Evolutionary conservation across 2,113 vertebrate genomes (phyloP), one percentile per base, ranked within the genome.

Genomic region (Bos javanicus): DNA sequence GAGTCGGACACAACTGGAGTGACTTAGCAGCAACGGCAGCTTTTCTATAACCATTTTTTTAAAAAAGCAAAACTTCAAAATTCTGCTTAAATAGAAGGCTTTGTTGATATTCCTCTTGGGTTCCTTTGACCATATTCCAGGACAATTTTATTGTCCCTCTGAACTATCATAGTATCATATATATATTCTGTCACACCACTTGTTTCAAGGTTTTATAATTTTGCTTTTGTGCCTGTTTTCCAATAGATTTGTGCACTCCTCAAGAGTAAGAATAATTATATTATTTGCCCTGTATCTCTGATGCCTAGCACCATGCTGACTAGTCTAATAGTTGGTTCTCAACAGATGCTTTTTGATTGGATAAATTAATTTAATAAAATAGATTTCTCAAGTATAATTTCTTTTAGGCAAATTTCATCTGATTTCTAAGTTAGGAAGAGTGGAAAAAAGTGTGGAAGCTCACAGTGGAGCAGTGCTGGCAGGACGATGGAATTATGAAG

Each of bases 361-460:
- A 71, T 90, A 87, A 54, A 81, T 97, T 62, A 91, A 33, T 48
- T 87, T 48, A 43, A 88, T 91, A 59, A 89, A 91, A 60, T 57
- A 96, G 50, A 87, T 74, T 84, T 92, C 56, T 97, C 36, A 97
- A 54, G 71, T 89, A 2, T 78, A 85, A 91, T 89, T 94, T 98
- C 83, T 97, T 98, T 91, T 97, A 99, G 99, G 99, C 91, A 99
- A 99, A 97, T 99, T 99, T 97, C 99, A 99, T 97, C 98, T 99
- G 96, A 99, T 99, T 98, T 99, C 99, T 16, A 99, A 99, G 96
- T 98, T 98, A 0, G 99, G 99, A 81, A 99, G 99, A 97, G 99
- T 99, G 17, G 99, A 99, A 98, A 99, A 99, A 98, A 99, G 99
- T 56, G 99, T 99, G 2, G 99, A 99, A 86, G 99, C 99, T 2